A percentile compares a stretch with the other conserved stretches of the same genome.
These are phyloP conservation scores for Junonia oenone DNA, from an alignment of 2,888 invertebrate genomes.

Conservation along the genomic window DNA sequence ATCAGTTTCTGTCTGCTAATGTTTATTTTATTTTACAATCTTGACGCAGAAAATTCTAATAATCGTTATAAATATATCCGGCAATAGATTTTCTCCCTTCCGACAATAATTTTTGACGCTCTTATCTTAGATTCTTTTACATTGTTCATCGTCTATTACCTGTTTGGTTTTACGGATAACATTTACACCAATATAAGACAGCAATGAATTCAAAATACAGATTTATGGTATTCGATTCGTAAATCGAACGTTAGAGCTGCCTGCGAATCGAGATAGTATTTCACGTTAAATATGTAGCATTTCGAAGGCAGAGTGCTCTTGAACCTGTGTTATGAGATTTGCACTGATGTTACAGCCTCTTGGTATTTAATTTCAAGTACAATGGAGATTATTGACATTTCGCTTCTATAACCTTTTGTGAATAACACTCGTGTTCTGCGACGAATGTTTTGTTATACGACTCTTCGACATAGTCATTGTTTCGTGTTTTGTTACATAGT, in stretches of 20 bases:
- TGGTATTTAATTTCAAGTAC: slow-evolving; percentile 12
- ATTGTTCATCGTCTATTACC: slow-evolving; percentile 3
- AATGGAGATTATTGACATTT: slow-evolving; percentile 10
- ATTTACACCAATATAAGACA: background rate
- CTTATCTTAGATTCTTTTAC: background rate
- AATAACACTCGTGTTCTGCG: background rate
- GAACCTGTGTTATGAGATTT: slow-evolving; percentile 16
- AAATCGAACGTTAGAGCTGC: background rate
- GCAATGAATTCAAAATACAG: slow-evolving; percentile 10
- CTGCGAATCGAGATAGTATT: slow-evolving; percentile 5
- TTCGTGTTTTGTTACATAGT: background rate
- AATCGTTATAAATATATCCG: slow-evolving; percentile 9
- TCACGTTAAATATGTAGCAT: slow-evolving; percentile 25
- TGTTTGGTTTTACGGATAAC: slow-evolving; percentile 5
- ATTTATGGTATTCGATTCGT: background rate
- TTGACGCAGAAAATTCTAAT: background rate
- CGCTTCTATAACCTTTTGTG: slow-evolving; percentile 6
- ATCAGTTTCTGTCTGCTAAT: background rate
- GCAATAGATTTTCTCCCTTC: slow-evolving; percentile 6
- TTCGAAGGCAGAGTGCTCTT: slow-evolving; percentile 16
- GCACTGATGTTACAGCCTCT: slow-evolving; percentile 7
- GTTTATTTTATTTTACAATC: background rate
- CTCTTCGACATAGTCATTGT: background rate
- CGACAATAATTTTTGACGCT: slow-evolving; percentile 16
- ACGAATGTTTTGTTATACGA: slow-evolving; percentile 1